Evolutionary conservation across 1,140 invertebrate genomes (phyloP).

Genomic region (Bombus ignitus): DNA sequence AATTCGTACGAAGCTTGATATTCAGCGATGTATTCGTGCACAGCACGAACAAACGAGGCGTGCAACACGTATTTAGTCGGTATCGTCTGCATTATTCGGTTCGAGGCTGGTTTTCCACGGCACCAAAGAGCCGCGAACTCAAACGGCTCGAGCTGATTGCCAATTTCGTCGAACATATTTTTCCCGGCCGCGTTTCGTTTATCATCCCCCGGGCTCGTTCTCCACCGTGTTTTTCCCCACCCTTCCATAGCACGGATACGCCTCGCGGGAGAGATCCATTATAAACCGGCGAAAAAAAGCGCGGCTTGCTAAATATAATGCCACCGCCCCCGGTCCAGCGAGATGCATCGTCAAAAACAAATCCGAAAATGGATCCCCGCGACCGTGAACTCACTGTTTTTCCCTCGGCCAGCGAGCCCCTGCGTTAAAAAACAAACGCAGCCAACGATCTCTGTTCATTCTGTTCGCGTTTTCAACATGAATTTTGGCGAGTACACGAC

Average conservation of each 20-base stretch:
- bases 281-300: conserved; percentile 18
- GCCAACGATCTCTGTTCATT: not conserved
- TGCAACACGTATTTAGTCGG: not conserved
- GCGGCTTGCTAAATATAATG: conserved; percentile 35
- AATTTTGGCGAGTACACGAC: not conserved
- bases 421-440: not conserved
- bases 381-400: not conserved
- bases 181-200: conserved; percentile 8
- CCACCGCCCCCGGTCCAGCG: not conserved
- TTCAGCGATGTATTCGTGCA: not conserved
- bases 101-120: not conserved
- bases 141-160: conserved; percentile 34
- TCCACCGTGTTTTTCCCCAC: not conserved
- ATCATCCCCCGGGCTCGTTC: not conserved
- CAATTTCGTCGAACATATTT: conserved; percentile 52
- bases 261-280: conserved; percentile 43
- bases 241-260: not conserved
- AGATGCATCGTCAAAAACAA: conserved; percentile 28
- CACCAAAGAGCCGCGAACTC: not conserved
- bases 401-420: not conserved
- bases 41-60: not conserved
- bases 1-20: not conserved
- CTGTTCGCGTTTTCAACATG: not conserved
- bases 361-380: conserved; percentile 40
- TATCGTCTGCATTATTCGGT: not conserved